These are phyloP conservation scores for Cryptotermes secundus DNA, from an alignment of 1,140 invertebrate species.

Conservation along the genomic window DNA sequence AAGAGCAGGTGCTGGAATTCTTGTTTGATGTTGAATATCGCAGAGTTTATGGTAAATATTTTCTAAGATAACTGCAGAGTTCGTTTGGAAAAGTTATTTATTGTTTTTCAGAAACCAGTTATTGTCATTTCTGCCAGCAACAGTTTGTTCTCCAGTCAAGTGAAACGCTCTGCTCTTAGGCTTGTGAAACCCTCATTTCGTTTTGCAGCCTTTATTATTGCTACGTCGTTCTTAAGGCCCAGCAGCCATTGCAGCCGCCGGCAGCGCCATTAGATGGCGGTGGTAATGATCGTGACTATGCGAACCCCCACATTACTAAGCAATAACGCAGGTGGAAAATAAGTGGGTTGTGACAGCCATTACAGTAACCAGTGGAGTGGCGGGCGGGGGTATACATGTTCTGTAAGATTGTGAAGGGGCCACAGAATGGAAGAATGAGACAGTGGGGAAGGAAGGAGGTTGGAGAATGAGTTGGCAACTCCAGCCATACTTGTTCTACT, in stretches of 20 bases:
- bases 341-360: constrained; percentile 35
- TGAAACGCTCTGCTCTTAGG: no score
- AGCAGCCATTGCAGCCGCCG: constrained; percentile 12
- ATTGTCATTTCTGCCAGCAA: no score
- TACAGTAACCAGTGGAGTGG: neutral
- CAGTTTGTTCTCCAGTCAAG: no score
- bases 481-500: no score
- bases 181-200: no score
- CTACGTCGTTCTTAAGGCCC: neutral
- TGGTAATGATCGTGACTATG: constrained; percentile 18
- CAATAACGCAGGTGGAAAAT: constrained; percentile 36
- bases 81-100: no score
- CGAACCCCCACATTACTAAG: constrained; percentile 32
- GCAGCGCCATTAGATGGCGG: constrained; percentile 10
- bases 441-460: neutral
- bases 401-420: neutral
- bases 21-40: no score
- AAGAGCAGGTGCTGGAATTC: no score
- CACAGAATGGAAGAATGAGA: neutral
- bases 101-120: no score
- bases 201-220: no score
- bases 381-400: neutral
- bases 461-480: neutral
- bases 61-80: no score
- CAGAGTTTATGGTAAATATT: no score